Percentiles rank a stretch among this genome's conserved stretches.
Conservation (phyloP, 1,140 invertebrate genomes). For the Stenopsyche tienmushanensis region DNA sequence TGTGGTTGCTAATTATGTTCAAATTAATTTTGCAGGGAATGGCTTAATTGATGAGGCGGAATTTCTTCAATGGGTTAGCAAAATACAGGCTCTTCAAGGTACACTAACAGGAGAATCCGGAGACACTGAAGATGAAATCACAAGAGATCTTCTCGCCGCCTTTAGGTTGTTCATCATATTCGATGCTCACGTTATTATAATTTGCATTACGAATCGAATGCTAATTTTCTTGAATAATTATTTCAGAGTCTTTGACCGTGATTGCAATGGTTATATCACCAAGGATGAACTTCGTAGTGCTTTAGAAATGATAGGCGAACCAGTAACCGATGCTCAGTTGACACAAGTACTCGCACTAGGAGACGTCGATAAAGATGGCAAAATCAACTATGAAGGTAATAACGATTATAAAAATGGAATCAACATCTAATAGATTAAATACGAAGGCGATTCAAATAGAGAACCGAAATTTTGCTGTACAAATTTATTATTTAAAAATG, state of each 20-base stretch:
- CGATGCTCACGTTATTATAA: neutral
- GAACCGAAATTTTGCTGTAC: too few relatives aligned
- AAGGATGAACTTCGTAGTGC: conserved; percentile 71
- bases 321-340: conserved; percentile 68
- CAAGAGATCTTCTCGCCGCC: conserved; percentile 70
- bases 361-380: conserved; percentile 73
- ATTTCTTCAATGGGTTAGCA: conserved; percentile 69
- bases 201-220: neutral
- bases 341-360: conserved; percentile 70
- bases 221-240: too few relatives aligned
- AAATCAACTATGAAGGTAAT: conserved; percentile 76
- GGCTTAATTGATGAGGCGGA: conserved; percentile 70
- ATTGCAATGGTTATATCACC: conserved; percentile 75
- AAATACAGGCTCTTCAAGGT: conserved; percentile 65
- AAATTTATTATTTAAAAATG: conserved; percentile 13
- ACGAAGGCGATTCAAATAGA: neutral
- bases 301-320: conserved; percentile 77
- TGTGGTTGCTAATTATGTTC: too few relatives aligned
- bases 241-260: conserved; percentile 71
- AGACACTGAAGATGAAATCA: conserved; percentile 62
- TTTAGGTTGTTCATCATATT: conserved; percentile 57
- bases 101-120: conserved; percentile 52
- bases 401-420: neutral
- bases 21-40: conserved; percentile 60
- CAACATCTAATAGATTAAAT: neutral